A percentile compares a stretch with the other conserved stretches of the same genome.
Conservation (phyloP, 2,888 invertebrate genomes). For the Agrilus mali region DNA sequence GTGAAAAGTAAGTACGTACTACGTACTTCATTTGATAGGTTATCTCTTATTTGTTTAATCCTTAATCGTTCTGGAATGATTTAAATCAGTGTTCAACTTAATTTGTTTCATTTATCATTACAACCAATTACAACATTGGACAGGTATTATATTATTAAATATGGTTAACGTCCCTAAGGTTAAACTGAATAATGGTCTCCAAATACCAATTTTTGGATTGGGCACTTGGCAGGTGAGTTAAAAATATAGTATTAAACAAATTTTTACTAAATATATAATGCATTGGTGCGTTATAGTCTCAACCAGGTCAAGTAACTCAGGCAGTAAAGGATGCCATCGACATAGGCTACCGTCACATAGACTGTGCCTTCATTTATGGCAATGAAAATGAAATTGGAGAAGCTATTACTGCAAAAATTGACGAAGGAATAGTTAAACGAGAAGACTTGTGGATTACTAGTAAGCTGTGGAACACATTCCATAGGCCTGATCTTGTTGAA, state of each 20-base stretch:
- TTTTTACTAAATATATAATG: no score
- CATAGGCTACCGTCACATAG: constrained; percentile 57
- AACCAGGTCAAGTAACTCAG: constrained; percentile 43
- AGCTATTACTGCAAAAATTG: constrained; percentile 46
- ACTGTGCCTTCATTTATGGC: constrained; percentile 52
- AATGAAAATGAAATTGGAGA: constrained; percentile 55
- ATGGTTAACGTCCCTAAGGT: constrained; percentile 30
- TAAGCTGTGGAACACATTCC: constrained; percentile 67
- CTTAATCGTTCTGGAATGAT: no score
- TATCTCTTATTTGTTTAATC: neutral
- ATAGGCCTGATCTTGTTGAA: constrained; percentile 62
- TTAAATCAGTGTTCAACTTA: no score
- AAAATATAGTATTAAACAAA: neutral
- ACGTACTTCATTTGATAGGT: neutral
- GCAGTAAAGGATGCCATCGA: constrained; percentile 55
- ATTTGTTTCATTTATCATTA: no score
- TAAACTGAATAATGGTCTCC: constrained; percentile 42
- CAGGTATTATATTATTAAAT: constrained; percentile 6
- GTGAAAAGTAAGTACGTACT: no score
- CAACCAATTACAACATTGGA: neutral
- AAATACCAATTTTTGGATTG: constrained; percentile 46
- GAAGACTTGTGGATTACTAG: constrained; percentile 56
- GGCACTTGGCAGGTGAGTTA: constrained; percentile 52
- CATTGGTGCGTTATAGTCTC: constrained; percentile 40
- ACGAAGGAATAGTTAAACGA: constrained; percentile 48